phyloP scores from a whole-genome alignment of 2,797 vertebrate species.

The Anguilla obscura region DNA sequence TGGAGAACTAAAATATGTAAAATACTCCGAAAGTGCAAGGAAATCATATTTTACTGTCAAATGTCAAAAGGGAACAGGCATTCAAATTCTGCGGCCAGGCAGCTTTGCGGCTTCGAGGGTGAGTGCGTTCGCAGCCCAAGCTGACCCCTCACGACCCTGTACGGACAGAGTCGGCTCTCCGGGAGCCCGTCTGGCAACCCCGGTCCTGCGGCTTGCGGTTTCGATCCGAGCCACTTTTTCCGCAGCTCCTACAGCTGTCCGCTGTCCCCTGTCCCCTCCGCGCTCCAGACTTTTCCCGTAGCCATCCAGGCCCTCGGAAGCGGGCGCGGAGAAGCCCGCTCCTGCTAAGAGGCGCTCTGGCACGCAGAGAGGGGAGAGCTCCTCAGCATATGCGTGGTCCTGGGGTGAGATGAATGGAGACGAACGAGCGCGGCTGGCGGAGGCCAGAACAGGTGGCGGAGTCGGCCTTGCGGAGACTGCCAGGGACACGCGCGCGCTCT shows the following conservation, averaged over 20 bases:
- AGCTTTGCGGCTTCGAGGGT: background rate
- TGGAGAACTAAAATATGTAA: conserved; percentile 3
- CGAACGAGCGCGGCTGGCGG: conserved; percentile 20
- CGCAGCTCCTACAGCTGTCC: background rate
- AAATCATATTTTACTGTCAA: background rate
- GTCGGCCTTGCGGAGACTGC: conserved; percentile 23
- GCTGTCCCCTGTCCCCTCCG: background rate
- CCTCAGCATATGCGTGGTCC: conserved; percentile 13
- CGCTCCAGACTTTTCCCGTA: background rate
- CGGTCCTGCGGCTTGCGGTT: background rate
- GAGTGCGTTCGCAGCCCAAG: background rate
- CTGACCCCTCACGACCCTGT: background rate
- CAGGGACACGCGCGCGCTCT: conserved; percentile 8
- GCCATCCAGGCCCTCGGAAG: background rate
- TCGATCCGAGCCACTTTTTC: background rate
- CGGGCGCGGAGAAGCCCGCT: background rate
- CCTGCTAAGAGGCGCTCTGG: background rate
- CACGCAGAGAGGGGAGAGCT: background rate
- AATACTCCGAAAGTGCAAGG: conserved; percentile 5
- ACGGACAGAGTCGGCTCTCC: background rate
- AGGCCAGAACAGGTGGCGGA: conserved; percentile 32
- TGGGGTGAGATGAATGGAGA: conserved; percentile 32
- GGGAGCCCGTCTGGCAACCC: background rate
- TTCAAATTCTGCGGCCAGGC: background rate
- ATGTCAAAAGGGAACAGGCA: background rate